phyloP scores from a whole-genome alignment of 2,888 invertebrate genomes.

The Calameuta idolon region DNA sequence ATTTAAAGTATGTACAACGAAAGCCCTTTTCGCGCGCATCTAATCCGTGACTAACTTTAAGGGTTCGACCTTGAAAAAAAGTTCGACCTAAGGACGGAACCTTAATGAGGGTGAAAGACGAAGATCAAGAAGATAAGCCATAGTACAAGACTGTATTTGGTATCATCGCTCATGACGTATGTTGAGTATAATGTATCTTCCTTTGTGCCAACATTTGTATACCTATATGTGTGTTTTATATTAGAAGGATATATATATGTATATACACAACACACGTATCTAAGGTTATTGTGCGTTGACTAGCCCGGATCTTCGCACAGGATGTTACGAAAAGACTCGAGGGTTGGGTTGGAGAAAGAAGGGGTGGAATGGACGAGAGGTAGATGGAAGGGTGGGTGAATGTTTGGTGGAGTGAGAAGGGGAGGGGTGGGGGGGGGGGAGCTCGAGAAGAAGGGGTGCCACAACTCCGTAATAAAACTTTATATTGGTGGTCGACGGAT shows the following conservation, averaged over 20 bases:
- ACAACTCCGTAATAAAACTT: slow-evolving; percentile 37
- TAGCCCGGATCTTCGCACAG: background rate
- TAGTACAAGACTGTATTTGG: background rate
- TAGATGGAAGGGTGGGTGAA: background rate
- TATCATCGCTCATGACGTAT: background rate
- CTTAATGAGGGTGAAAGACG: background rate
- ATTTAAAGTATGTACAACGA: background rate
- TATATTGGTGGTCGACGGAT: slow-evolving; percentile 26
- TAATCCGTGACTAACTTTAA: background rate
- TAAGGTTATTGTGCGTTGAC: background rate
- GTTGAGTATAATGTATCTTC: background rate
- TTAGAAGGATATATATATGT: background rate
- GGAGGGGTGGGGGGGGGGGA: background rate
- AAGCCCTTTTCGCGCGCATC: background rate
- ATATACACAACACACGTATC: background rate
- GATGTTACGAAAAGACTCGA: background rate
- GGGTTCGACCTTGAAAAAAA: background rate
- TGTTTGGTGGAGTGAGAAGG: background rate
- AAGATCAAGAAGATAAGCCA: background rate
- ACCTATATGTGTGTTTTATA: background rate
- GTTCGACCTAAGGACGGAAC: background rate
- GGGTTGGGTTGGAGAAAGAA: background rate
- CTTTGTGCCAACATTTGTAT: background rate
- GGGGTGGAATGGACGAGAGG: background rate
- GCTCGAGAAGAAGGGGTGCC: background rate